phyloP scores from a whole-genome alignment of 2,797 vertebrate genomes.

The Choloepus didactylus region DNA sequence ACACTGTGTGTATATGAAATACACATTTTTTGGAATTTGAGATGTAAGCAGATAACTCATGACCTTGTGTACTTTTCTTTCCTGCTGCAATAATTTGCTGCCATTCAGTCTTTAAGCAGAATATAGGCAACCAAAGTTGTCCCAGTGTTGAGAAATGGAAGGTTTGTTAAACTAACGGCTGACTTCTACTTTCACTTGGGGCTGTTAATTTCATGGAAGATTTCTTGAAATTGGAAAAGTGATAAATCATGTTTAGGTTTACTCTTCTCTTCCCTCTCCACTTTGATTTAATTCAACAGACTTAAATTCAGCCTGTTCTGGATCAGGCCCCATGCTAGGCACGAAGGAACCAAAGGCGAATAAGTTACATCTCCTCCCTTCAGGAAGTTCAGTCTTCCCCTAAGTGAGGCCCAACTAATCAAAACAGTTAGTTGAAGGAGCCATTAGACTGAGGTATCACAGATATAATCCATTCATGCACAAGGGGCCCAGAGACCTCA shows the following conservation, averaged over 20 bases:
- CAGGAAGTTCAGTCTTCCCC: slow-evolving; percentile 22
- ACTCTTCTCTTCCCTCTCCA: slow-evolving; percentile 17
- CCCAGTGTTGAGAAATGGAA: neutral
- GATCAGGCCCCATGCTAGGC: neutral
- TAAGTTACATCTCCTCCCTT: neutral
- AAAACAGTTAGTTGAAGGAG: neutral
- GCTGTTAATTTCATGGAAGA: neutral
- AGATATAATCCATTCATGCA: neutral
- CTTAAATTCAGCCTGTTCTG: neutral
- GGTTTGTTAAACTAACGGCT: slow-evolving; percentile 45
- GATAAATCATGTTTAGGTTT: slow-evolving; percentile 45
- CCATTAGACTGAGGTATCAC: neutral
- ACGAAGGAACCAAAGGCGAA: neutral
- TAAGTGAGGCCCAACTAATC: neutral
- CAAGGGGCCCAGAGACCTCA: neutral
- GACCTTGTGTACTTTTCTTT: slow-evolving; percentile 20
- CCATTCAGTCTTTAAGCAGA: slow-evolving; percentile 30
- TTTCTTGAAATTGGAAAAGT: slow-evolving; percentile 44
- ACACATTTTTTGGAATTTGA: neutral
- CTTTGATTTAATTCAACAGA: slow-evolving; percentile 54
- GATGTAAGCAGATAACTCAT: slow-evolving; percentile 27
- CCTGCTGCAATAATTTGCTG: slow-evolving; percentile 27
- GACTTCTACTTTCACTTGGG: slow-evolving; percentile 17
- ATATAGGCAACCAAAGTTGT: slow-evolving; percentile 26
- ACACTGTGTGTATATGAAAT: neutral